These are phyloP conservation scores for Strix occidentalis DNA, from an alignment of 2,797 vertebrate species.

Conservation along the genomic window DNA sequence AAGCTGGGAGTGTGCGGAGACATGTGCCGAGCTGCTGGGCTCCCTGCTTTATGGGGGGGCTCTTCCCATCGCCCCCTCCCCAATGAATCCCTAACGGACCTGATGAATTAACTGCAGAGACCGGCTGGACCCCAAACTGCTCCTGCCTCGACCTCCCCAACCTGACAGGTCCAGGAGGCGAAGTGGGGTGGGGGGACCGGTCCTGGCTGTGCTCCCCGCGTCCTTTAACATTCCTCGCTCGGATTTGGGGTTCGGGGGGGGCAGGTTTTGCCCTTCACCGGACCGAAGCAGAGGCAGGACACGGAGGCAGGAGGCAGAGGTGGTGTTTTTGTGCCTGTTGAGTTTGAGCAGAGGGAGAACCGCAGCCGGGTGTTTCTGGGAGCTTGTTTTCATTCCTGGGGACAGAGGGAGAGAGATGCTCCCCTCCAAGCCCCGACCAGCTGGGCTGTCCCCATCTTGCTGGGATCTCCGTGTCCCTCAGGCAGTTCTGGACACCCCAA, in stretches of 20 bases:
- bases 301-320: background rate
- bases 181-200: background rate
- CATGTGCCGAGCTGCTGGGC: background rate
- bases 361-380: background rate
- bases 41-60: background rate
- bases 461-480: accelerated
- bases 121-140: background rate
- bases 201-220: background rate
- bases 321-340: accelerated
- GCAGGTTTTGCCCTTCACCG: background rate
- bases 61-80: background rate
- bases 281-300: background rate
- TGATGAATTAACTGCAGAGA: background rate
- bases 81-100: background rate
- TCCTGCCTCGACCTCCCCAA: background rate
- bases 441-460: accelerated
- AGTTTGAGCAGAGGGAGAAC: background rate
- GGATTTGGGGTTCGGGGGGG: accelerated
- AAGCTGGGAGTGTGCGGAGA: background rate
- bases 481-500: background rate
- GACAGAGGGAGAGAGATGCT: background rate
- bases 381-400: background rate
- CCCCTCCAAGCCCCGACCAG: background rate
- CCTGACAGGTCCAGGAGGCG: background rate
- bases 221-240: background rate